These are phyloP conservation scores for Myathropa florea DNA, from an alignment of 2,888 invertebrate species.

Conservation along the genomic window DNA sequence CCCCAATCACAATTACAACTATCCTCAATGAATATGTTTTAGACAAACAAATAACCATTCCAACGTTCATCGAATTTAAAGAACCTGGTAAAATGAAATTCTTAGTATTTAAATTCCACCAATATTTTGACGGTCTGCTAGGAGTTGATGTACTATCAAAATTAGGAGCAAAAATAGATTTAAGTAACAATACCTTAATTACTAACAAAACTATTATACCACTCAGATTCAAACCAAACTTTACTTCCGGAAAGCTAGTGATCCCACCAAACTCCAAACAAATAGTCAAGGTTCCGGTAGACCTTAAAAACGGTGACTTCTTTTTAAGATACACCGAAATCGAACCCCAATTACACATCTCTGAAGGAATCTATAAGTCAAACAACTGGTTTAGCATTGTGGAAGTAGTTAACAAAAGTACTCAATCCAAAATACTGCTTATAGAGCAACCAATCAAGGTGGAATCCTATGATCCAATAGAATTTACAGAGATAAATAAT, in stretches of 20 bases:
- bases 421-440: too few species aligned
- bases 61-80: neutral
- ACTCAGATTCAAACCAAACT: constrained; percentile 7
- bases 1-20: neutral
- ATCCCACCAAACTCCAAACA: too few species aligned
- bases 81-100: neutral
- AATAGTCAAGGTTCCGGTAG: neutral
- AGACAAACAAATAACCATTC: neutral
- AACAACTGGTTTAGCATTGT: neutral
- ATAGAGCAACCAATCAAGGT: too few species aligned
- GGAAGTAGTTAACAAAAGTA: too few species aligned
- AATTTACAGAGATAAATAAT: too few species aligned
- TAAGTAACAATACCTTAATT: neutral
- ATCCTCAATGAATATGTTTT: neutral
- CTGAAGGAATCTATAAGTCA: neutral
- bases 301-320: neutral
- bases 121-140: constrained; percentile 7
- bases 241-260: neutral
- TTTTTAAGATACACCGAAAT: neutral
- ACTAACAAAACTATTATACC: constrained; percentile 1
- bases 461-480: too few species aligned
- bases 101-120: constrained; percentile 20
- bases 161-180: constrained; percentile 5
- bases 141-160: neutral
- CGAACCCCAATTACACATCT: too few species aligned